Evolutionary conservation across 2,797 vertebrate species (phyloP).

Genomic region (Rhinichthys osculus): DNA sequence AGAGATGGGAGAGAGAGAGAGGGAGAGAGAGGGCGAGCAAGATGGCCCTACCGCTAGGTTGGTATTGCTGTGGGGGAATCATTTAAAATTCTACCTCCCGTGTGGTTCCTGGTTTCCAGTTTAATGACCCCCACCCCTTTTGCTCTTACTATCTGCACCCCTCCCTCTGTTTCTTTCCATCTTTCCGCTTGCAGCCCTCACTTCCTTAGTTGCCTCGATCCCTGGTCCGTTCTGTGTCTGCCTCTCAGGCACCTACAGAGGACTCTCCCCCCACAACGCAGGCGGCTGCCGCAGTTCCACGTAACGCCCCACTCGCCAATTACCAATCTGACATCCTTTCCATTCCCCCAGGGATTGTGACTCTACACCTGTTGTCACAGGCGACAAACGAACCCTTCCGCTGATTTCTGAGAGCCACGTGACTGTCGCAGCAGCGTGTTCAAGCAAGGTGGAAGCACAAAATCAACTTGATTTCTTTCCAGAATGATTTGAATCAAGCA

Average conservation of each 20-base stretch:
- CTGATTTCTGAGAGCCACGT: constrained; percentile 50
- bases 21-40: constrained; percentile 72
- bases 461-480: constrained; percentile 33
- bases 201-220: constrained; percentile 35
- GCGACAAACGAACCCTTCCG: constrained; percentile 45
- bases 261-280: constrained; percentile 41
- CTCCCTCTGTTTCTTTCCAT: constrained; percentile 4
- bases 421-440: constrained; percentile 8
- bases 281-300: constrained; percentile 56
- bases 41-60: constrained; percentile 71
- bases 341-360: constrained; percentile 57
- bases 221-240: constrained; percentile 45
- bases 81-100: constrained; percentile 86
- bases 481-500: constrained; percentile 36
- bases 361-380: constrained; percentile 71
- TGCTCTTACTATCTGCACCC: constrained; percentile 46
- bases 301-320: constrained; percentile 63
- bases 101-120: constrained; percentile 84
- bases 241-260: constrained; percentile 63
- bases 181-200: constrained; percentile 18
- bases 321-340: constrained; percentile 60
- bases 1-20: constrained; percentile 75
- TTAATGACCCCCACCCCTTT: constrained; percentile 79
- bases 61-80: constrained; percentile 83
- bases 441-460: neutral